phyloP scores from a whole-genome alignment of 2,888 invertebrate genomes.

The Sinhomidia bicolor region DNA sequence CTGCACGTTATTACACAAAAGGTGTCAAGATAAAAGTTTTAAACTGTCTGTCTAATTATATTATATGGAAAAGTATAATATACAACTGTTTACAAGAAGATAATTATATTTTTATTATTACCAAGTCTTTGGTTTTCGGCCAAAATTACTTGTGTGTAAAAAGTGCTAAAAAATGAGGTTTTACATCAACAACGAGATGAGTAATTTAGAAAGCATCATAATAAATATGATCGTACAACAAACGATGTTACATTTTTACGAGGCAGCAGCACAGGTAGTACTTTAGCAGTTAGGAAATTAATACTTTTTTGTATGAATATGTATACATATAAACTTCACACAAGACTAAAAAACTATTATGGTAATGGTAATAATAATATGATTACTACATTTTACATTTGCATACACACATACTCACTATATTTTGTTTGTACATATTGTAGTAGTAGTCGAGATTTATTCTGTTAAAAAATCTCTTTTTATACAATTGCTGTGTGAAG shows the following conservation, averaged over 20 bases:
- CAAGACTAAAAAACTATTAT: constrained; percentile 37
- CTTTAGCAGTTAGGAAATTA: constrained; percentile 17
- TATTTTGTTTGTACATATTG: background rate
- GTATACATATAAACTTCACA: constrained; percentile 7
- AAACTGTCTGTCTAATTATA: background rate
- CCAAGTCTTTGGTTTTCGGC: constrained; percentile 69
- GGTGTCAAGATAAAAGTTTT: constrained; percentile 63
- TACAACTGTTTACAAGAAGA: constrained; percentile 22
- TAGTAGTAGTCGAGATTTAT: background rate
- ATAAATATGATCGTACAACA: constrained; percentile 7
- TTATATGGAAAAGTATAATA: constrained; percentile 13
- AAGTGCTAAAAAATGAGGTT: constrained; percentile 30
- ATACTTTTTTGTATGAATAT: constrained; percentile 47
- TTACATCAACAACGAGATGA: constrained; percentile 57
- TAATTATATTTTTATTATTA: constrained; percentile 52
- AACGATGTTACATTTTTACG: background rate
- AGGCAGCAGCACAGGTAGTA: constrained; percentile 15
- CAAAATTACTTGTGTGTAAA: background rate
- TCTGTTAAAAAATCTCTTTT: constrained; percentile 19
- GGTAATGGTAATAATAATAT: background rate
- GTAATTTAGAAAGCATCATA: constrained; percentile 72
- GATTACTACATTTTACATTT: background rate
- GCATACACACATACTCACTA: background rate
- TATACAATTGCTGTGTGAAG: constrained; percentile 1
- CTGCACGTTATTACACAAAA: too few relatives aligned